Percentiles rank a stretch among this genome's conserved stretches.
These are phyloP conservation scores for Ditylenchus weischeri DNA, from an alignment of 2,888 invertebrate species.

Conservation along the genomic window DNA sequence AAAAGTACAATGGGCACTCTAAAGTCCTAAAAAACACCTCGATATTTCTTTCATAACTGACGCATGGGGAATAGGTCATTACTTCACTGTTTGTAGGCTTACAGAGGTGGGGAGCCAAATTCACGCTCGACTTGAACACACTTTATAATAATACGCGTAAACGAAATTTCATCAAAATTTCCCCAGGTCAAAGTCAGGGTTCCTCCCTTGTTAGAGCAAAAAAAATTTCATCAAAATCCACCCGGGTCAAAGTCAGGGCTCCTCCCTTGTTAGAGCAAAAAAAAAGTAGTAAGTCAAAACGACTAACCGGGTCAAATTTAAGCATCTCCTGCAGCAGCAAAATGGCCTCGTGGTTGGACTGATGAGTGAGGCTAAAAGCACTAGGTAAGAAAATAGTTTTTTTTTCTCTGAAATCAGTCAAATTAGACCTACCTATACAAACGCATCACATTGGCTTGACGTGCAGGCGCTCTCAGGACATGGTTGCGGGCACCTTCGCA, in stretches of 20 bases:
- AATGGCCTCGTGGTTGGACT: constrained; percentile 81
- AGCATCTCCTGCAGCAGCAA: constrained; percentile 95
- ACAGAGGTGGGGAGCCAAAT: no score
- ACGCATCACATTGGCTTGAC: constrained; percentile 68
- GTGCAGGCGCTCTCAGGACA: constrained; percentile 81
- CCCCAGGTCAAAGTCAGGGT: background rate
- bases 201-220: no score
- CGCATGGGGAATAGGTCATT: no score
- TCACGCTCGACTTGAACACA: no score
- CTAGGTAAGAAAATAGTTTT: background rate
- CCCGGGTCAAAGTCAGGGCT: background rate
- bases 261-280: background rate
- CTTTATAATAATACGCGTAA: no score
- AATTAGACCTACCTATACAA: constrained; percentile 18
- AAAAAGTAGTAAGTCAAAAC: constrained; percentile 2
- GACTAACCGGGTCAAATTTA: constrained; percentile 89
- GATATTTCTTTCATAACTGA: no score
- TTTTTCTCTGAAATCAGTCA: constrained; percentile 4
- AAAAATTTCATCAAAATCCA: background rate
- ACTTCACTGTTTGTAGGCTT: no score
- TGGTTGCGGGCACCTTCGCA: constrained; percentile 91
- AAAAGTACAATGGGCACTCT: no score
- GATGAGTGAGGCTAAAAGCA: constrained; percentile 19
- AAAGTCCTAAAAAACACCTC: no score
- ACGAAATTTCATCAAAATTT: no score